Conservation (phyloP, 1,140 invertebrate species). For the Atta cephalotes region DNA sequence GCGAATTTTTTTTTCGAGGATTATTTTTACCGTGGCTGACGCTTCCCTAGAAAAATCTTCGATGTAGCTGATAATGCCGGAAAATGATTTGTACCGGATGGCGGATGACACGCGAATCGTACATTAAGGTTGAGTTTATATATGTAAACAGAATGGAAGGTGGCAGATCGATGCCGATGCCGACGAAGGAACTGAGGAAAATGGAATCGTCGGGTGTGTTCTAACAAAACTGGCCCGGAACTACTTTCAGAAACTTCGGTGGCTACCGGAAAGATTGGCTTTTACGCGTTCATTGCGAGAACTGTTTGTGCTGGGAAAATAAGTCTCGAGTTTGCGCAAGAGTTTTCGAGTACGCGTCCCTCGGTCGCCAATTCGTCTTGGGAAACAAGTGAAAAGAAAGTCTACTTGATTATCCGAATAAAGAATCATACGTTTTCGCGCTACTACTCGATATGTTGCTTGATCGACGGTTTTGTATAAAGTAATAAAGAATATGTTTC, state of each 20-base stretch:
- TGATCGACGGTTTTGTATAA: neutral
- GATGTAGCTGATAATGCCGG: slow-evolving; percentile 8
- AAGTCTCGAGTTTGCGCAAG: slow-evolving; percentile 60
- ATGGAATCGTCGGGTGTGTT: slow-evolving; percentile 63
- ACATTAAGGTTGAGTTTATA: slow-evolving; percentile 75
- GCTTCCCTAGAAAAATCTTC: slow-evolving; percentile 32
- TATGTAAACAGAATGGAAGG: slow-evolving; percentile 71
- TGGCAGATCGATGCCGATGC: slow-evolving; percentile 66
- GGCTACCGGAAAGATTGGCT: slow-evolving; percentile 72
- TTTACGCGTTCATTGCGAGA: slow-evolving; percentile 70
- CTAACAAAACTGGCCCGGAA: slow-evolving; percentile 54
- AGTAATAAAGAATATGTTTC: neutral
- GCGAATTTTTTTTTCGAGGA: neutral
- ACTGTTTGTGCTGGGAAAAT: slow-evolving; percentile 76
- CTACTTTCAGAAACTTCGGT: slow-evolving; percentile 67
- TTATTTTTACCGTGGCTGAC: slow-evolving; percentile 12
- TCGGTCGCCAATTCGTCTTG: slow-evolving; percentile 54
- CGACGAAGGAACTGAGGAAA: slow-evolving; percentile 57
- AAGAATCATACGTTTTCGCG: slow-evolving; percentile 37
- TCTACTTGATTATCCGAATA: slow-evolving; percentile 64
- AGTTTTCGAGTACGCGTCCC: slow-evolving; percentile 51
- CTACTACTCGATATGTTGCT: slow-evolving; percentile 6
- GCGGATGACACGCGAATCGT: slow-evolving; percentile 77
- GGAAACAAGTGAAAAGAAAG: slow-evolving; percentile 55
- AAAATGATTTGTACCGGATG: slow-evolving; percentile 68